Evolutionary conservation across 2,888 invertebrate genomes (phyloP).

Genomic region (Campaea margaritaria): DNA sequence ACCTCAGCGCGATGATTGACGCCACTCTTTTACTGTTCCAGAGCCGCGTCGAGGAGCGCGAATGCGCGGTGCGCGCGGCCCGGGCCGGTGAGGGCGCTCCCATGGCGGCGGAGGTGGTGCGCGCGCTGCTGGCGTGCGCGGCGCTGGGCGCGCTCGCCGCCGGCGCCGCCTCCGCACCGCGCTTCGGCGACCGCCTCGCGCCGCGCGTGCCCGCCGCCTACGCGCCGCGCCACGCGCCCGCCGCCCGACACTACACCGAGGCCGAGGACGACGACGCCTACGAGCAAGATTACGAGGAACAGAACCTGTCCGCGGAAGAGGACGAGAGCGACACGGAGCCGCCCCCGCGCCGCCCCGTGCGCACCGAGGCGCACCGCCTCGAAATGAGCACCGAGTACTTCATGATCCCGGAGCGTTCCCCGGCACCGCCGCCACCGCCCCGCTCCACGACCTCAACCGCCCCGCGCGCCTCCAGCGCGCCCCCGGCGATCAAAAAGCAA

Average conservation of each 20-base stretch:
- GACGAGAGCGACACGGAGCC: slow-evolving; percentile 59
- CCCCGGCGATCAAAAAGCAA: slow-evolving; percentile 50
- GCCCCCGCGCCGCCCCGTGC: slow-evolving; percentile 68
- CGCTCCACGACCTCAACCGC: slow-evolving; percentile 54
- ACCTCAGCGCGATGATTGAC: slow-evolving; percentile 53
- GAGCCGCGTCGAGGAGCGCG: slow-evolving; percentile 61
- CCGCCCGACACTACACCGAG: slow-evolving; percentile 58
- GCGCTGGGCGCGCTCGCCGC: slow-evolving; percentile 63
- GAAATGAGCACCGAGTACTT: slow-evolving; percentile 95
- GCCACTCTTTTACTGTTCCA: slow-evolving; percentile 60
- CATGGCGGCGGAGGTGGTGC: slow-evolving; percentile 70
- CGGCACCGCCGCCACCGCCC: slow-evolving; percentile 63
- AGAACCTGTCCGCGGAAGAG: slow-evolving; percentile 56
- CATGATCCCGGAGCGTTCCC: slow-evolving; percentile 87
- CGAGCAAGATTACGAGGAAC: slow-evolving; percentile 70
- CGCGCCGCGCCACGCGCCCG: slow-evolving; percentile 68
- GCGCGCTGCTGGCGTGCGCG: slow-evolving; percentile 68
- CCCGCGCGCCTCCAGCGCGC: slow-evolving; percentile 58
- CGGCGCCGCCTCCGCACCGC: slow-evolving; percentile 58
- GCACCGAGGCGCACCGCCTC: slow-evolving; percentile 83
- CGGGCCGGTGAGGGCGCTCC: slow-evolving; percentile 68
- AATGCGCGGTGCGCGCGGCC: slow-evolving; percentile 65
- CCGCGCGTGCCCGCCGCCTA: slow-evolving; percentile 75
- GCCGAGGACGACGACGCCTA: slow-evolving; percentile 67
- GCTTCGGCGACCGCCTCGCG: slow-evolving; percentile 75